Conservation (phyloP, 2,888 invertebrate species). For the Drosophila cognata region DNA sequence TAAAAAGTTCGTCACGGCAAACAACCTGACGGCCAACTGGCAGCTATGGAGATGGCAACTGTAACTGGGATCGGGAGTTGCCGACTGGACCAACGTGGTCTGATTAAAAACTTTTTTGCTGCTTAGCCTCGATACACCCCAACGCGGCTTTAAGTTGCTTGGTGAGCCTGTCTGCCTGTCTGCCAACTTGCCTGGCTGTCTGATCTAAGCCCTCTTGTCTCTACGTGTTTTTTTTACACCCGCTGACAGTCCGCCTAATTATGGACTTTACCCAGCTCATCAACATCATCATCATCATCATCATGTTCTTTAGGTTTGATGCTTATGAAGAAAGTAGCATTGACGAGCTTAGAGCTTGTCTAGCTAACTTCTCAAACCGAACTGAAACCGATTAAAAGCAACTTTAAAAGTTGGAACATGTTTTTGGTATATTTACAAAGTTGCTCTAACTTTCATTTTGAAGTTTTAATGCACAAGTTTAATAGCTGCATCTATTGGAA, state of each 20-base stretch:
- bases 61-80: slow-evolving; percentile 21
- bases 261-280: slow-evolving; percentile 33
- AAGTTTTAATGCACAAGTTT: background rate
- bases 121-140: slow-evolving; percentile 9
- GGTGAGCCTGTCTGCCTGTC: background rate
- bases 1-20: slow-evolving; percentile 74
- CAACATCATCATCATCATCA: slow-evolving; percentile 10
- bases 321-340: slow-evolving; percentile 6
- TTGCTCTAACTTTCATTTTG: background rate
- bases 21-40: slow-evolving; percentile 25
- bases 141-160: slow-evolving; percentile 8
- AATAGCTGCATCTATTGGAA: background rate
- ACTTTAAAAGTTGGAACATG: background rate
- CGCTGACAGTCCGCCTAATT: slow-evolving; percentile 56
- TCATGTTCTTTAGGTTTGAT: slow-evolving; percentile 12
- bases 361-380: background rate
- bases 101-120: slow-evolving; percentile 54
- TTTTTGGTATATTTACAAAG: background rate
- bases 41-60: slow-evolving; percentile 7
- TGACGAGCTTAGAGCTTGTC: slow-evolving; percentile 15
- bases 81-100: slow-evolving; percentile 39
- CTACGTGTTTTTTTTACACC: slow-evolving; percentile 25
- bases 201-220: slow-evolving; percentile 26
- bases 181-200: slow-evolving; percentile 11
- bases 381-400: slow-evolving; percentile 1